Base-by-base conservation (phyloP, 2,797 vertebrate genomes). In the Cyprinodon diabolis region DNA sequence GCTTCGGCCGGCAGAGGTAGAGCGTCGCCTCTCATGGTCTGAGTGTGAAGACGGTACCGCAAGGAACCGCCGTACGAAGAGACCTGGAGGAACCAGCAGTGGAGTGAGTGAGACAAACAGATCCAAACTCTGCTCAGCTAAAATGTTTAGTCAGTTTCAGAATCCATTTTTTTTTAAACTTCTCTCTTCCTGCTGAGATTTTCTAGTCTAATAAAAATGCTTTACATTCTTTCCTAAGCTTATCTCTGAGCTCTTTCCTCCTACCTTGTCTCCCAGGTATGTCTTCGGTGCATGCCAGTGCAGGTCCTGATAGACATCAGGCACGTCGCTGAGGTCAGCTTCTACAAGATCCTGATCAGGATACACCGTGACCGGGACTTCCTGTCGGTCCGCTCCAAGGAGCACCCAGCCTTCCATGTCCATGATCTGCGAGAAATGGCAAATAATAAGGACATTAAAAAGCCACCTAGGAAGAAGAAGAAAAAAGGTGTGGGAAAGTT, bases 261-360 rank as follows among this genome's bases (percentile, higher is more conserved):
- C 87, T 40, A 98, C 98, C 94, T 95, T 95, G 89, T 99, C 98
- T 35, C 97, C 97, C 35, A 98, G 95, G 89, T 99, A 99, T 35
- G 94, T 90, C 67, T 69, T 93, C 0, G 97, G 96, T 0, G 97
- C 97, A 6, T 96, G 93, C 98, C 98, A 99, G 89, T 97, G 96
- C 12, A 99, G 96, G 72, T 99, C 97, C 49, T 97, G 96, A 82
- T 95, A 95, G 25, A 96, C 94, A 19, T 97, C 96, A 0, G 90
- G 93, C 4, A 96, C 91, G 0, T 91, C 95, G 13, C 87, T 95
- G 83, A 99, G 95, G 85, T 98, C 96, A 0, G 96, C 97, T 0
- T 86, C 94, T 4, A 97, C 81, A 0, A 97, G 92, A 76, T 95
- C 94, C 48, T 95, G 91, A 69, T 69, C 91, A 0, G 85, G 90